Conservation (phyloP, 2,888 invertebrate species). For the Sphecodes monilicornis region DNA sequence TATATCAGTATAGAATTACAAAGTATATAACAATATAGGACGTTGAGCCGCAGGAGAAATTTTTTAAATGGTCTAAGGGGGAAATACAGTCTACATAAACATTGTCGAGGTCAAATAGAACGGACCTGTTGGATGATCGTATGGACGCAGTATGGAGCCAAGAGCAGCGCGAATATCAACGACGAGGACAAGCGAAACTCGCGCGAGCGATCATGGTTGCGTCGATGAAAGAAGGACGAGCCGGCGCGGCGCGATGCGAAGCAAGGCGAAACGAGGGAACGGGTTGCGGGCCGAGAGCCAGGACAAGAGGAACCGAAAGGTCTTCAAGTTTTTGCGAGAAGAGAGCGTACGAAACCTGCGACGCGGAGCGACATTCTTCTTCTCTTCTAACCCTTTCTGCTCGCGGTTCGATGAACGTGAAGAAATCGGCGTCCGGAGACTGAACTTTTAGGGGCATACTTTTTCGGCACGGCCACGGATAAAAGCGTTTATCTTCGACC, state of each 20-base stretch:
- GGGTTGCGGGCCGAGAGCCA: conserved; percentile 39
- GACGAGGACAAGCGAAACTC: not conserved
- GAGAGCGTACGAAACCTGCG: conserved; percentile 63
- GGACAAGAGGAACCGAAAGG: conserved; percentile 69
- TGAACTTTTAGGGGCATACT: conserved; percentile 59
- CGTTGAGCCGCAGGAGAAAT: no score
- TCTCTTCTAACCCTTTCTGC: conserved; percentile 56
- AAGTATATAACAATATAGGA: no score
- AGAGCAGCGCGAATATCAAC: not conserved
- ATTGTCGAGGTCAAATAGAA: no score
- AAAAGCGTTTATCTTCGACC: conserved; percentile 41
- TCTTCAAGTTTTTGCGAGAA: conserved; percentile 72
- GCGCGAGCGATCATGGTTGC: not conserved
- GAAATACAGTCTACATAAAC: no score
- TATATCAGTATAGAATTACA: no score
- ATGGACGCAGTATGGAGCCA: not conserved
- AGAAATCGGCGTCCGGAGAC: conserved; percentile 53
- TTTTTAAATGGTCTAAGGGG: no score
- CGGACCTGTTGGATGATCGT: no score
- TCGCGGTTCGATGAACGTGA: conserved; percentile 57
- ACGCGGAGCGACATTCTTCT: conserved; percentile 71
- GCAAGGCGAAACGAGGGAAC: conserved; percentile 31
- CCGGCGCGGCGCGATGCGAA: not conserved
- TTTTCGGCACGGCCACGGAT: conserved; percentile 33
- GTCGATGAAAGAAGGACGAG: conserved; percentile 18